phyloP scores from a whole-genome alignment of 2,888 invertebrate genomes.

The Hesperia comma region DNA sequence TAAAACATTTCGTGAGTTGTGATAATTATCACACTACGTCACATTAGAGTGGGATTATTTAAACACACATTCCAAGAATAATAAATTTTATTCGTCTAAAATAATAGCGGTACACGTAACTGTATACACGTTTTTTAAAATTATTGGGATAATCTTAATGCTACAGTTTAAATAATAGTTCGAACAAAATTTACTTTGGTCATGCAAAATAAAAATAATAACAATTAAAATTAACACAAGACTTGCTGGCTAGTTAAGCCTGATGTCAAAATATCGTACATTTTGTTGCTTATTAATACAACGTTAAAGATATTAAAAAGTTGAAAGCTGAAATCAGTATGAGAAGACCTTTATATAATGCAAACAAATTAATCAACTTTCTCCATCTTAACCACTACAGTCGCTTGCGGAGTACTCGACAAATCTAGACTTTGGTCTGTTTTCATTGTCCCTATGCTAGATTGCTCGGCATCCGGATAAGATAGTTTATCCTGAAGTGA shows the following conservation, averaged over 20 bases:
- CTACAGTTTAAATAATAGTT: neutral
- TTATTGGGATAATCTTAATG: neutral
- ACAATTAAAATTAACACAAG: neutral
- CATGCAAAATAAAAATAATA: neutral
- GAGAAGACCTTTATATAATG: neutral
- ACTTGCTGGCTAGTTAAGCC: too few species aligned
- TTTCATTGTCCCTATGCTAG: neutral
- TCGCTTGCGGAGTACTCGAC: neutral
- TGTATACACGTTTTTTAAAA: neutral
- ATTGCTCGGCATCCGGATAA: neutral
- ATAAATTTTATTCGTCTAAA: neutral
- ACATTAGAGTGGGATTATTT: too few species aligned
- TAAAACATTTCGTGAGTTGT: too few species aligned
- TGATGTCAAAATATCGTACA: too few species aligned
- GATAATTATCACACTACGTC: too few species aligned
- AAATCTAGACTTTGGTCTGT: neutral
- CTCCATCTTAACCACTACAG: neutral
- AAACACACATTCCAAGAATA: neutral
- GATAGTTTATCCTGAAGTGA: neutral
- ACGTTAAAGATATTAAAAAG: neutral
- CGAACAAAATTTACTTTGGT: neutral
- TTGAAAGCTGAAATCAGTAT: neutral
- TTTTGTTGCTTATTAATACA: too few species aligned
- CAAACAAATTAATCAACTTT: conserved; percentile 2
- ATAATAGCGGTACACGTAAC: neutral